These are phyloP conservation scores for Cyclargus thomasi DNA, from an alignment of 1,140 invertebrate genomes.

Conservation along the genomic window DNA sequence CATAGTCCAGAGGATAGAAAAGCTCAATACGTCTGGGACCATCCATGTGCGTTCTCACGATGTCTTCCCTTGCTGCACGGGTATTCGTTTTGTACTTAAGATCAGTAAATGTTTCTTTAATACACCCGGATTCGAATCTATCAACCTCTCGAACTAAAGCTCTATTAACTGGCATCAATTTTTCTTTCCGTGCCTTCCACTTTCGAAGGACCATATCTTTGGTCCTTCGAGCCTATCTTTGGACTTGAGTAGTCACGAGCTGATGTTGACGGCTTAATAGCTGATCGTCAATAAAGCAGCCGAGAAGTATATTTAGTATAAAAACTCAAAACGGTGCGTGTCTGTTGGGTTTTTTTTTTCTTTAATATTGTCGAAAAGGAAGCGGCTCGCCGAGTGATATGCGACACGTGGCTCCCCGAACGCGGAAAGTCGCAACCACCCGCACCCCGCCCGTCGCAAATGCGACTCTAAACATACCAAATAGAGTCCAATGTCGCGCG, in stretches of 20 bases:
- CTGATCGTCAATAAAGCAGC: conserved; percentile 1
- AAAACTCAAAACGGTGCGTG: conserved; percentile 33
- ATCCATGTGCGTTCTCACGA: too few relatives aligned
- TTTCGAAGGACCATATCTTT: not conserved
- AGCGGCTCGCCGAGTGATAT: conserved; percentile 65
- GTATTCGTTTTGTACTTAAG: too few relatives aligned
- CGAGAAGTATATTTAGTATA: conserved; percentile 30
- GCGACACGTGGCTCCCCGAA: conserved; percentile 57
- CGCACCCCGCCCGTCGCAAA: conserved; percentile 33
- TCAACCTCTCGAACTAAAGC: too few relatives aligned
- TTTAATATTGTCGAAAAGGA: conserved; percentile 65
- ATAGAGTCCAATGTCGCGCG: conserved; percentile 38
- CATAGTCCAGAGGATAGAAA: too few relatives aligned
- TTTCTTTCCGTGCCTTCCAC: not conserved
- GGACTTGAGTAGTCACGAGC: not conserved
- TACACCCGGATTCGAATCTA: too few relatives aligned
- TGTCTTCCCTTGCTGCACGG: too few relatives aligned
- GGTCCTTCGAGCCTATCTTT: not conserved
- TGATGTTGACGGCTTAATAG: not conserved
- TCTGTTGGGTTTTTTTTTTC: conserved; percentile 53
- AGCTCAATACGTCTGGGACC: too few relatives aligned
- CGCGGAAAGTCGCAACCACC: conserved; percentile 40
- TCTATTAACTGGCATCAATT: too few relatives aligned
- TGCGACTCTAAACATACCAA: conserved; percentile 42
- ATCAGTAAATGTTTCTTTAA: too few relatives aligned